Conservation (phyloP, 37 sponge, comb jelly and placozoan species). For the Trichoplax adhaerens region DNA sequence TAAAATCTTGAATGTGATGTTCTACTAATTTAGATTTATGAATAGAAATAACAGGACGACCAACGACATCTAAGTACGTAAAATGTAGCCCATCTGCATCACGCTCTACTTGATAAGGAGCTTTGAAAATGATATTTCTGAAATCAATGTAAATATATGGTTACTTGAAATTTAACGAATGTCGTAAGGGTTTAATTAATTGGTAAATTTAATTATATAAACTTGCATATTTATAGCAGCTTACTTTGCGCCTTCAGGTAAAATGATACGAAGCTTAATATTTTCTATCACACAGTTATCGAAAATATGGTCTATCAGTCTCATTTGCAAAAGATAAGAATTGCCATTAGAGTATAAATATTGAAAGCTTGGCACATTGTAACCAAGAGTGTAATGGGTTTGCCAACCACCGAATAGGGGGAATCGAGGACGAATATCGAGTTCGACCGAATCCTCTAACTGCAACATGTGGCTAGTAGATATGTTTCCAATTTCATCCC, state of each 20-base stretch:
- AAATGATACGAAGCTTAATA: constrained; percentile 37
- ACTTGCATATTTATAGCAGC: constrained; percentile 3
- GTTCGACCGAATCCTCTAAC: constrained; percentile 60
- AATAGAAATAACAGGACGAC: constrained; percentile 65
- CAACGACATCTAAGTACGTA: constrained; percentile 88
- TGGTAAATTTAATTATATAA: not conserved
- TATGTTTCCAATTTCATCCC: constrained; percentile 97
- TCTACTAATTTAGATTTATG: constrained; percentile 58
- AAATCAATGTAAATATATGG: constrained; percentile 1
- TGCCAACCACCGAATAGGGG: constrained; percentile 98
- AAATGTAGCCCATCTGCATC: constrained; percentile 20
- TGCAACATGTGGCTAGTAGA: constrained; percentile 73
- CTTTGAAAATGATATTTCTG: constrained; percentile 33
- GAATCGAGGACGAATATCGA: constrained; percentile 78
- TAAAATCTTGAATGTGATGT: constrained; percentile 85
- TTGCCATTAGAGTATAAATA: constrained; percentile 56
- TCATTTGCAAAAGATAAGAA: constrained; percentile 56
- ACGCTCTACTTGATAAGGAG: constrained; percentile 34
- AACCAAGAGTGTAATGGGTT: constrained; percentile 80
- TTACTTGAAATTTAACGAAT: not conserved
- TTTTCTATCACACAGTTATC: constrained; percentile 67
- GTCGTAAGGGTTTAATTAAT: too few relatives aligned
- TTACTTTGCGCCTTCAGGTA: constrained; percentile 83
- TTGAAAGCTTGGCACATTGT: constrained; percentile 85
- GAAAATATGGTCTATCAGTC: constrained; percentile 72